phyloP scores from a whole-genome alignment of 2,888 invertebrate species.

The Coleophora deauratella region DNA sequence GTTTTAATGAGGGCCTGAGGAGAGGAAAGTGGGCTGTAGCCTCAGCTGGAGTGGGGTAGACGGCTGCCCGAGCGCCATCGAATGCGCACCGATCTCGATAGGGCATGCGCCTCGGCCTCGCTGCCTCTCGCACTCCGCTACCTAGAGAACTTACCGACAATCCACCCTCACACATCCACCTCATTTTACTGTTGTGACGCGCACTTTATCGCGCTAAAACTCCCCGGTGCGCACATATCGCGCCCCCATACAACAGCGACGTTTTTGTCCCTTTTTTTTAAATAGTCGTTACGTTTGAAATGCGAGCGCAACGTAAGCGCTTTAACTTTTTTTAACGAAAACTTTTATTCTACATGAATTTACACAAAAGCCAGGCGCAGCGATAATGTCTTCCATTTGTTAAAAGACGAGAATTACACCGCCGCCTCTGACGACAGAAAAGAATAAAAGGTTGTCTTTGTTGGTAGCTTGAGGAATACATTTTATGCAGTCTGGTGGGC shows the following conservation, averaged over 20 bases:
- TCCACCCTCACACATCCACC: too few species aligned
- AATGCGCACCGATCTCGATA: conserved; percentile 16
- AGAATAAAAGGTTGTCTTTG: conserved; percentile 60
- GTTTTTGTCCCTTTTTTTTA: conserved; percentile 27
- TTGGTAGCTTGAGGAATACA: conserved; percentile 52
- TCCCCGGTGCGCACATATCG: conserved; percentile 28
- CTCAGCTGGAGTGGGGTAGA: conserved; percentile 28
- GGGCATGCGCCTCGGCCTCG: conserved; percentile 2
- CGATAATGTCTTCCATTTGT: conserved; percentile 68
- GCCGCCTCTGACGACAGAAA: conserved; percentile 52
- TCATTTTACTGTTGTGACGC: too few species aligned
- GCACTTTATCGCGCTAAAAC: conserved; percentile 27
- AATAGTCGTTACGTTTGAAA: conserved; percentile 46
- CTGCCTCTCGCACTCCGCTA: too few species aligned
- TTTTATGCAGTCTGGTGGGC: conserved; percentile 49
- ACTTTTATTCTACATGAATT: conserved; percentile 63
- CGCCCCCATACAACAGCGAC: conserved; percentile 22
- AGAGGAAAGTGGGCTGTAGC: not conserved
- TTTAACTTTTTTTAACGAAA: conserved; percentile 49
- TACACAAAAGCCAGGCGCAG: conserved; percentile 60
- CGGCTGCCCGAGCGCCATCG: conserved; percentile 34
- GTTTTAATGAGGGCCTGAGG: not conserved
- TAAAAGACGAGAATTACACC: conserved; percentile 63
- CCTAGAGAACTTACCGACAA: too few species aligned
- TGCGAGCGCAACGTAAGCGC: conserved; percentile 45